These are phyloP conservation scores for Natrix natrix DNA, from an alignment of 2,797 vertebrate species.

Conservation along the genomic window DNA sequence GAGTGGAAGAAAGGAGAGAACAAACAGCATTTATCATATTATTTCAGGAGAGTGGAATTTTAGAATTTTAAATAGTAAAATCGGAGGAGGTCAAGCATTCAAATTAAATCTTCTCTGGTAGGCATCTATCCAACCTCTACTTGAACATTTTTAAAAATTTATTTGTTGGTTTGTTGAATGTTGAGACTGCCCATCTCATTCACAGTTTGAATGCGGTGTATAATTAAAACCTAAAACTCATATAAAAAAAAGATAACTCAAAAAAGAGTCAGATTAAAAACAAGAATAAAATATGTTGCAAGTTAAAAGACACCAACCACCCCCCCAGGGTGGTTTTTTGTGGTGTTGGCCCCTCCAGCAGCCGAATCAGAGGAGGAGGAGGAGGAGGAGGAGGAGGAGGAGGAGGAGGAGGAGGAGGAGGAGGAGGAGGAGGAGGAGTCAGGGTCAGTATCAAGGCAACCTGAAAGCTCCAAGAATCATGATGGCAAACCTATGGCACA, in stretches of 20 bases:
- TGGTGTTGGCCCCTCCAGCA: too few species aligned
- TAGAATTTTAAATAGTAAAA: not conserved
- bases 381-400: too few species aligned
- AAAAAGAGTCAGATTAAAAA: not conserved
- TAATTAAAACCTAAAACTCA: not conserved
- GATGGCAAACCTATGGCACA: too few species aligned
- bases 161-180: not conserved
- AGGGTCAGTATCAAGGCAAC: too few species aligned
- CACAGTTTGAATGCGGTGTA: not conserved
- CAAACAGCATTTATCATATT: conserved; percentile 14
- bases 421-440: too few species aligned
- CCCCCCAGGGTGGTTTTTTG: too few species aligned
- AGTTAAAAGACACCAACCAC: too few species aligned
- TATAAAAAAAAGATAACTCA: not conserved
- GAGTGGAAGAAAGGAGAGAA: not conserved
- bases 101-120: not conserved
- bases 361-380: too few species aligned
- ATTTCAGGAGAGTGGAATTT: not conserved
- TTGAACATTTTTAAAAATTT: not conserved
- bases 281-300: not conserved
- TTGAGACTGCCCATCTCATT: not conserved
- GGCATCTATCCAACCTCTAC: not conserved
- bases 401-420: too few species aligned
- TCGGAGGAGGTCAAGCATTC: not conserved
- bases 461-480: too few species aligned